Percentiles rank a stretch among this genome's conserved stretches.
phyloP scores from a whole-genome alignment of 2,113 vertebrate species.

The Callipepla squamata region DNA sequence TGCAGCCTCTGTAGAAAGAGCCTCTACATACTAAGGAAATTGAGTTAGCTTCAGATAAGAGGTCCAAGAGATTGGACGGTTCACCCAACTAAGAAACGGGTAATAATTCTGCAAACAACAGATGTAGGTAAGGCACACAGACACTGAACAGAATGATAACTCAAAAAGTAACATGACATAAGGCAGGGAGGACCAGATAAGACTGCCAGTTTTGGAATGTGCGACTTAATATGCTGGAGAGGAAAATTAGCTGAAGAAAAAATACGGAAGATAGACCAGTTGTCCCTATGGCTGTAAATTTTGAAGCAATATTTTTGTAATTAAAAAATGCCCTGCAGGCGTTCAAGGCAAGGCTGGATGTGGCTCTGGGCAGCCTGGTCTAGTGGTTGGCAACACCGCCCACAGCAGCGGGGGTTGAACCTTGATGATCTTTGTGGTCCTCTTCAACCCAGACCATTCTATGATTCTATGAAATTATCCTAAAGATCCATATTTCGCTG shows the following conservation, averaged over 20 bases:
- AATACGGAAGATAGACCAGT: not conserved
- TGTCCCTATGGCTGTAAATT: not conserved
- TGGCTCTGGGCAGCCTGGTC: no score
- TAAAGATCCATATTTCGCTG: not conserved
- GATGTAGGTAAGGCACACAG: not conserved
- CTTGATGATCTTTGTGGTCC: no score
- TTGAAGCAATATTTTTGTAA: not conserved
- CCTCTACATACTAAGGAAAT: not conserved
- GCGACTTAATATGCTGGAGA: not conserved
- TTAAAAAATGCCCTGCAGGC: not conserved
- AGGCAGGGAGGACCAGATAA: not conserved
- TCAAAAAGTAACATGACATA: not conserved
- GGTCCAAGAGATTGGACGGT: not conserved
- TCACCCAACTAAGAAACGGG: not conserved
- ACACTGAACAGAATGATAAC: not conserved
- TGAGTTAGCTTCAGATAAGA: not conserved
- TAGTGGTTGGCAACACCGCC: no score
- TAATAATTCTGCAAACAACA: not conserved
- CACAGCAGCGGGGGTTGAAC: no score
- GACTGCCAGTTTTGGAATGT: not conserved
- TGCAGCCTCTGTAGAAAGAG: not conserved
- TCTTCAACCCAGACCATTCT: no score
- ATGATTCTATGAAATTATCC: not conserved
- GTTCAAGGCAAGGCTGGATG: no score
- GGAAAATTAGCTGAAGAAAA: not conserved